Evolutionary conservation across 2,113 vertebrate genomes (phyloP).

Genomic region (zebrafish (Danio rerio)): GRCz12tu NC_133200.1:9789501-9790000

Average conservation of each 20-base stretch:
- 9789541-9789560: no score
- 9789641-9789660: neutral
- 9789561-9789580: no score
- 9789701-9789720: constrained; percentile 55
- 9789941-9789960: constrained; percentile 68
- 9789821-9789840: constrained; percentile 66
- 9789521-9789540: no score
- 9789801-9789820: constrained; percentile 49
- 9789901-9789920: constrained; percentile 50
- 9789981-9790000: constrained; percentile 38
- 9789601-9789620: neutral
- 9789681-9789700: constrained; percentile 66
- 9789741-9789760: constrained; percentile 70
- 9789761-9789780: constrained; percentile 63
- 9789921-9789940: constrained; percentile 54
- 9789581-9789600: no score
- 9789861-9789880: constrained; percentile 76
- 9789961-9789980: constrained; percentile 67
- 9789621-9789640: no score
- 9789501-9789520: no score
- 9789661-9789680: constrained; percentile 8
- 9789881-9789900: constrained; percentile 71
- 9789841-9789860: constrained; percentile 78
- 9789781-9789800: constrained; percentile 63
- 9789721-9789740: constrained; percentile 45